A percentile compares a stretch with the other conserved stretches of the same genome.
Evolutionary conservation across 2,888 invertebrate genomes (phyloP).

Genomic region (Orthonychiurus folsomi): DNA sequence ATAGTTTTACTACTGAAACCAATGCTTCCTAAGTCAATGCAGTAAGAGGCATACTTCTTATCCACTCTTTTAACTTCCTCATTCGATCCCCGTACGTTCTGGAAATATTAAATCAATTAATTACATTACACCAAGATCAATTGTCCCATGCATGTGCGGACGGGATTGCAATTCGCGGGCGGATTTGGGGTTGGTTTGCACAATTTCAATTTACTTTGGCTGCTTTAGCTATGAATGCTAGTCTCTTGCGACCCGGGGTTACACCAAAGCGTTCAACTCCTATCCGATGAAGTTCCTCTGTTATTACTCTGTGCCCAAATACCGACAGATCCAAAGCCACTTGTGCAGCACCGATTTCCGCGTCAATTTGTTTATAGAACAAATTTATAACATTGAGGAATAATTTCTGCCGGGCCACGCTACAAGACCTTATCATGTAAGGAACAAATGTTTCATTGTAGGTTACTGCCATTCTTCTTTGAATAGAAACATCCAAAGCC

Average conservation of each 20-base stretch:
- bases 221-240: constrained; percentile 41
- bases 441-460: constrained; percentile 15
- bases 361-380: constrained; percentile 46
- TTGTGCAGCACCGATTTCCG: constrained; percentile 47
- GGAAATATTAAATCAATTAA: too few species aligned
- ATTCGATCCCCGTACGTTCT: constrained; percentile 3
- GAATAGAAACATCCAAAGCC: constrained; percentile 42
- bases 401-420: constrained; percentile 43
- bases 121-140: too few species aligned
- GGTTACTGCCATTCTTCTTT: constrained; percentile 33
- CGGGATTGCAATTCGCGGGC: too few species aligned
- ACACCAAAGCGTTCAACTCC: constrained; percentile 49
- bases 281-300: constrained; percentile 48
- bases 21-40: neutral
- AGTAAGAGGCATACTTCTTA: constrained; percentile 3
- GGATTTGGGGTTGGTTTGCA: too few species aligned
- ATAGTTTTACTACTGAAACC: constrained; percentile 13
- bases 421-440: constrained; percentile 27
- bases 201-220: constrained; percentile 16
- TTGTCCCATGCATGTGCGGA: too few species aligned
- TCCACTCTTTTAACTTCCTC: neutral
- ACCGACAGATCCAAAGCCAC: constrained; percentile 55
- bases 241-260: constrained; percentile 38
- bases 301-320: constrained; percentile 55
- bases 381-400: constrained; percentile 47